These are phyloP conservation scores for Byasa hedistus DNA, from an alignment of 2,888 invertebrate species.

Conservation along the genomic window DNA sequence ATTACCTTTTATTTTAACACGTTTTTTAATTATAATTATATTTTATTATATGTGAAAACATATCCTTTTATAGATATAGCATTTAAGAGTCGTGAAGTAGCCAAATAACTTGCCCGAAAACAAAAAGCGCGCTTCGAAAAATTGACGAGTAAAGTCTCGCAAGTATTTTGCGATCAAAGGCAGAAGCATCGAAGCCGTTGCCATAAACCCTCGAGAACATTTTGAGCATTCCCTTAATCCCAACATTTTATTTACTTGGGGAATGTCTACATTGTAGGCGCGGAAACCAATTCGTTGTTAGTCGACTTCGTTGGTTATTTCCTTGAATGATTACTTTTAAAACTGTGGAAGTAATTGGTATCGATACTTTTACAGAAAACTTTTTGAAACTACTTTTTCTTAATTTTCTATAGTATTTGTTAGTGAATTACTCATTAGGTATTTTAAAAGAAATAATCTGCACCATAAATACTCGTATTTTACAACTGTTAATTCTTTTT, in stretches of 20 bases:
- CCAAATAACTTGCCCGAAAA: conserved; percentile 52
- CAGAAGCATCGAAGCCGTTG: conserved; percentile 47
- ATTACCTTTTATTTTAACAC: background rate
- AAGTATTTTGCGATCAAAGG: conserved; percentile 65
- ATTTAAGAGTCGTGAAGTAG: conserved; percentile 47
- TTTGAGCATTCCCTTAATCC: conserved; percentile 47
- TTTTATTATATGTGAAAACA: background rate
- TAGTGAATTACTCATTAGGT: no score
- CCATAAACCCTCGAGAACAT: conserved; percentile 45
- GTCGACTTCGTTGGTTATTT: conserved; percentile 51
- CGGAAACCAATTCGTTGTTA: conserved; percentile 70
- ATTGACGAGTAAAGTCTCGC: conserved; percentile 51
- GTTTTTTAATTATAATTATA: background rate
- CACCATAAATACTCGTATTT: no score
- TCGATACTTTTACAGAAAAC: conserved; percentile 42
- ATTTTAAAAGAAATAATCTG: no score
- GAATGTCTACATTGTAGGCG: conserved; percentile 70
- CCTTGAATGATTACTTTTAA: conserved; percentile 51
- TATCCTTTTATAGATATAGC: background rate
- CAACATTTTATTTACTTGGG: conserved; percentile 65
- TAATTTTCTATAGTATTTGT: no score
- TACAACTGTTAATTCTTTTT: no score
- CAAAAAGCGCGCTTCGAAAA: conserved; percentile 56
- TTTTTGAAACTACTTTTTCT: conserved; percentile 9
- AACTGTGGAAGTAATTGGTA: conserved; percentile 66